Base-by-base conservation (phyloP, 2,113 vertebrate species). In the Paralichthys olivaceus region DNA sequence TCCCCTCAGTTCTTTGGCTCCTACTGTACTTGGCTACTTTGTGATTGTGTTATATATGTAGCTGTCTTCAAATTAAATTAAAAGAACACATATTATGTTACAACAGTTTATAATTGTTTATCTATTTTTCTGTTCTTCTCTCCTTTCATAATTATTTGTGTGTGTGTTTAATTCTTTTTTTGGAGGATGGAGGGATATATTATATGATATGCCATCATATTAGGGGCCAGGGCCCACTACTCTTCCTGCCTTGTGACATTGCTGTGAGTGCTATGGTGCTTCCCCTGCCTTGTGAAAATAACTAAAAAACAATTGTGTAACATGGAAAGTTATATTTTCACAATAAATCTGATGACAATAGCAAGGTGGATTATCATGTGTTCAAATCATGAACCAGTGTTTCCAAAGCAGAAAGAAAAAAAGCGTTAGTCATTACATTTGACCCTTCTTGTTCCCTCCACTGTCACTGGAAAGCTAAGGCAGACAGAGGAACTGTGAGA, bases 361-460 rank as follows among this genome's bases (percentile, higher is more conserved):
- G 29, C 14, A 60, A n/a, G 51, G 72, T 72, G 55, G 66, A 74
- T 83, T 54, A 78, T 66, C 28, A 45, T 60, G 68, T 62, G 34
- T 77, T 76, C 19, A 67, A 74, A 75, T 32, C 26, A 71, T 59
- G 43, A 73, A 69, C 11, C 64, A 53, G 65, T 72, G 84, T 88
- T 84, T 80, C 57, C 79, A 81, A 77, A 85, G 76, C 73, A 89
- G 32, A 80, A 65, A 67, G 49, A 65, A 6, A 54, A 64, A 28
- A 84, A 58, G 61, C 77, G 0, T 53, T 9, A 0, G 66, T 37
- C 34, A 40, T 49, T 61, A 29, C 51, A 49, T 34, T 61, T 73
- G 60, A 86, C 65, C 73, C 61, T 29, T 64, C 55, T 62, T 34
- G 26, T 76, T 71, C 55, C 32, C 3, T 66, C 70, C 68, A 19